Conservation (phyloP, 2,113 vertebrate species). For the Brachypteracias leptosomus region DNA sequence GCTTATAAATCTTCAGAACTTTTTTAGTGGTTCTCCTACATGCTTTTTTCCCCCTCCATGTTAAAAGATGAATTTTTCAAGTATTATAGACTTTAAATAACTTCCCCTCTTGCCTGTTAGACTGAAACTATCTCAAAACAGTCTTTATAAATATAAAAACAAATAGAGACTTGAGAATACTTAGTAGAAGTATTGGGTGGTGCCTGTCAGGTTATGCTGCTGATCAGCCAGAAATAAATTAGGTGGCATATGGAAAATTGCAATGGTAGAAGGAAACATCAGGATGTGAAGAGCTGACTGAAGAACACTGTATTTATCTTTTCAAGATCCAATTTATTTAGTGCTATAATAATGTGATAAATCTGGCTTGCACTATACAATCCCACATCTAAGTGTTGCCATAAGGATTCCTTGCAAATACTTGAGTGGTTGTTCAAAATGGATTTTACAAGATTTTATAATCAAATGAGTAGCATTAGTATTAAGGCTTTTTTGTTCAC, state of each 20-base stretch:
- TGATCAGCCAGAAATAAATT: background rate
- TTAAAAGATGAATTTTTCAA: background rate
- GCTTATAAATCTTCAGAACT: background rate
- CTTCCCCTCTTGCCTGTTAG: background rate
- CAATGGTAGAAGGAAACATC: background rate
- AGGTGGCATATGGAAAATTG: background rate
- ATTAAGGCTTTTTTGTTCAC: background rate
- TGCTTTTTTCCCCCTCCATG: background rate
- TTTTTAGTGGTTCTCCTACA: background rate
- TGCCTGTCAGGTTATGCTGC: background rate
- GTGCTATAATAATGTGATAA: background rate
- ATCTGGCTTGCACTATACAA: background rate
- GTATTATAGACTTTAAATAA: background rate
- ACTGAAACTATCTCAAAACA: no score
- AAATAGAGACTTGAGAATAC: background rate
- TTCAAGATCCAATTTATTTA: background rate
- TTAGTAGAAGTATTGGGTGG: background rate
- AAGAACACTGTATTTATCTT: background rate
- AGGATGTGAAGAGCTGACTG: background rate
- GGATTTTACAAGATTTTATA: background rate
- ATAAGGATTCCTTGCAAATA: background rate
- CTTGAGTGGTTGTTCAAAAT: background rate
- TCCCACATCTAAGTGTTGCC: background rate
- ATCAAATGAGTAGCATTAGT: background rate
- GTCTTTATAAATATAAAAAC: background rate